Conservation (phyloP, 2,113 vertebrate genomes). For the Eonycteris spelaea region DNA sequence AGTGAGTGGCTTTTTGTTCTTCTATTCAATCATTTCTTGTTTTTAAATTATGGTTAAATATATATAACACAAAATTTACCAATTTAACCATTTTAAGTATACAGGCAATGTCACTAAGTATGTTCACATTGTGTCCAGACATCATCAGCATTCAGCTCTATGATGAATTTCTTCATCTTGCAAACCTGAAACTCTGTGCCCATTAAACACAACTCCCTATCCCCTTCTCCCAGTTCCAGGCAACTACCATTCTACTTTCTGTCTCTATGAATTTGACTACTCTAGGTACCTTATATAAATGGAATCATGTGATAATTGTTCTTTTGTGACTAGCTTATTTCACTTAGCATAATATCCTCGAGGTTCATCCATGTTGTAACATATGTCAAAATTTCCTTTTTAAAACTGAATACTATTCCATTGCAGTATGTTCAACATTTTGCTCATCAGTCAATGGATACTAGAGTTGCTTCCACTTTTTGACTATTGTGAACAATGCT, state of each 20-base stretch:
- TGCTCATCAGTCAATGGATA: neutral
- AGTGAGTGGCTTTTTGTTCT: neutral
- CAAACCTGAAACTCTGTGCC: neutral
- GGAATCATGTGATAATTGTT: neutral
- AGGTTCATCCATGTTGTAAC: neutral
- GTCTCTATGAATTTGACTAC: neutral
- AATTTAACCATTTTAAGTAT: neutral
- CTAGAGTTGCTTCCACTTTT: neutral
- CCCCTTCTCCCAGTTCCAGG: fast-evolving
- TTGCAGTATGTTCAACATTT: neutral
- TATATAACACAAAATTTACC: neutral
- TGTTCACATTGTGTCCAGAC: neutral
- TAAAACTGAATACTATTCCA: neutral
- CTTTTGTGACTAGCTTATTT: neutral
- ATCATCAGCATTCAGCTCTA: neutral
- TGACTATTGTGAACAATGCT: neutral
- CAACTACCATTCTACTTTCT: neutral
- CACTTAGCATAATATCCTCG: neutral
- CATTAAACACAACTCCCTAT: neutral
- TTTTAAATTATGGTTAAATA: neutral
- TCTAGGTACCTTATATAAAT: neutral
- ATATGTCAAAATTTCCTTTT: neutral
- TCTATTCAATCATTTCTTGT: neutral
- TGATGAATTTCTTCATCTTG: neutral
- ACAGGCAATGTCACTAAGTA: neutral